Evolutionary conservation across 2,797 vertebrate species (phyloP), one percentile per base, ranked within the genome.

Genomic region (Linurgus olivaceus): DNA sequence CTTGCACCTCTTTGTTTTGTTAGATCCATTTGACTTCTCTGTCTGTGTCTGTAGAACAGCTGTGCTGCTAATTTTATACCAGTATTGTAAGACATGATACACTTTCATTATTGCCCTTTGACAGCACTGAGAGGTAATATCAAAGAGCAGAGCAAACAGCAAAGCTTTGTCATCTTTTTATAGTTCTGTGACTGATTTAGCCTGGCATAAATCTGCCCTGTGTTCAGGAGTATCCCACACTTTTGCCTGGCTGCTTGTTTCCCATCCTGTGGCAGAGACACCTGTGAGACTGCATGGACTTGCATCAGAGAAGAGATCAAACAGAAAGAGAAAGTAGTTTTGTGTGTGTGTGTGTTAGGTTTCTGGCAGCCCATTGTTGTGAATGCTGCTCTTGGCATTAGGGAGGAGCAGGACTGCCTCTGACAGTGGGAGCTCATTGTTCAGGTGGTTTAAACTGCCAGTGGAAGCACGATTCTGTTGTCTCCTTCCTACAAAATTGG

Each of bases 391-490:
- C 29, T 37, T 91, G 54, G 35, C n/a, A 5, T 61, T 35, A 35
- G 38, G 38, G 59, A 82, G 72, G 59, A 76, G 45, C 59, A 58
- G 51, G 65, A 28, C 55, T 88, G 82, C 24, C 29, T 40, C 20
- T 88, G 38, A 55, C 63, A 73, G 44, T 61, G 72, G 79, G 38
- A 90, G 35, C 25, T 88, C 18, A 2, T 51, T 52, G 21, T 33
- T 82, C 38, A 78, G 35, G 47, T 73, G 59, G 8, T 68, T 85
- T 82, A 38, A 82, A 26, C 42, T 59, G 40, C 51, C 35, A 11
- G 10, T 40, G 59, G 40, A 76, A 70, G 19, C 28, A 18, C 0
- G 0, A 23, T 20, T 83, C 29, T 0, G 0, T 70, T 88, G 42
- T 54, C 10, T 57, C 26, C n/a, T 74, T 70, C 40, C 17, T 44